These are phyloP conservation scores for Troides oblongomaculatus DNA, from an alignment of 2,888 invertebrate genomes.

Conservation along the genomic window DNA sequence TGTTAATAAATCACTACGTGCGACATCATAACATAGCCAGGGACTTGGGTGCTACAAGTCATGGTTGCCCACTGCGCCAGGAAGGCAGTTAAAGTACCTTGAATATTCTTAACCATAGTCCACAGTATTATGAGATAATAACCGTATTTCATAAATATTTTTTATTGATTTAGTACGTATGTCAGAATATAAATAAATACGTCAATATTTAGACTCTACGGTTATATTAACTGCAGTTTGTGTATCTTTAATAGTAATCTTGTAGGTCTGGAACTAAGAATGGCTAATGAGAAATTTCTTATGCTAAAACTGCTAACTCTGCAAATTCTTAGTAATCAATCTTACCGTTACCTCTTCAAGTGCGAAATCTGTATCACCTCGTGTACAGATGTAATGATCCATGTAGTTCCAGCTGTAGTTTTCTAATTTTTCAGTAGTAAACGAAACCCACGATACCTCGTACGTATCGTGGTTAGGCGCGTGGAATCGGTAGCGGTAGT, in stretches of 20 bases:
- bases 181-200: no score
- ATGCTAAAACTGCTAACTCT: background rate
- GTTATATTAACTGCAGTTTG: background rate
- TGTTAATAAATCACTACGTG: no score
- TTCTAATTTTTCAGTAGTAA: constrained; percentile 96
- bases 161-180: no score
- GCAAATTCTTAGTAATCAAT: constrained; percentile 4
- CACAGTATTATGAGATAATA: no score
- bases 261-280: background rate
- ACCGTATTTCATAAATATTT: no score
- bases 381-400: constrained; percentile 97
- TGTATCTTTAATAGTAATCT: background rate
- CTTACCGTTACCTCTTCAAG: constrained; percentile 85
- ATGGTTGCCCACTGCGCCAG: no score
- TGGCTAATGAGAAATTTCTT: background rate
- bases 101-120: no score
- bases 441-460: constrained; percentile 96
- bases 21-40: no score
- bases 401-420: constrained; percentile 99
- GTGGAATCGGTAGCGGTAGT: constrained; percentile 94
- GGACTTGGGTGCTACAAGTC: no score
- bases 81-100: no score
- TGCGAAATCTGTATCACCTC: constrained; percentile 95
- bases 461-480: constrained; percentile 95
- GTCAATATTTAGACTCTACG: no score